Base-by-base conservation (phyloP, 2,797 vertebrate genomes). In the Rhinophrynus dorsalis region DNA sequence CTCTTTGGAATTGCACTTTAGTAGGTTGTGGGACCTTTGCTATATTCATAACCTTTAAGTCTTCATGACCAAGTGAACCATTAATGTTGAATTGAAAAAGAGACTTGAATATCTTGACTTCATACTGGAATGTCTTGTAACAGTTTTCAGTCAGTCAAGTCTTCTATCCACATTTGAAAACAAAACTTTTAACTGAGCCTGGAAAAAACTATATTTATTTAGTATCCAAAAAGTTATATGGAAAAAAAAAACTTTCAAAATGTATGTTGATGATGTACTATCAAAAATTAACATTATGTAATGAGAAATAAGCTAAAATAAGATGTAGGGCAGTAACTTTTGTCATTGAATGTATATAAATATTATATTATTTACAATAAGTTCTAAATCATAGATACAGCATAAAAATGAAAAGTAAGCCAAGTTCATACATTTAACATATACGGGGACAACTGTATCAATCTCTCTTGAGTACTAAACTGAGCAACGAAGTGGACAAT, bases 1-100 rank as follows among this genome's bases (percentile, higher is more conserved):
- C 1, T 33, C 3, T 70, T 40, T 50, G 6, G 20, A 72, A 65
- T 57, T 73, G 69, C 69, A 73, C 69, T 73, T 73, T 73, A 66
- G 3, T 23, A 40, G 45, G 44, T 59, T 27, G 11, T 12, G 23
- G 15, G 40, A 62, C 30, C 15, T n/a, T 20, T 6, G 20, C 32
- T 20, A 23, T 42, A 2, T 17, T 56, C 24, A 18, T 26, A 37
- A 23, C 7, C 10, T 26, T 13, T 6, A 2, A 51, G 33, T 38
- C 11, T 13, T n/a, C 33, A 9, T 0, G 47, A 51, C 48, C 10
- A 40, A 50, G 33, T 11, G 45, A 12, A 66, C 13, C 33, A 58
- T 52, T 15, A 7, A 2, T 11, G 37, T 30, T 47, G n/a, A 18
- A 6, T 17, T 17, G 11, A 29, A 52, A 71, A 3, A 57, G 24